Evolutionary conservation across 2,888 invertebrate species (phyloP).

Genomic region (Morpho achilles): DNA sequence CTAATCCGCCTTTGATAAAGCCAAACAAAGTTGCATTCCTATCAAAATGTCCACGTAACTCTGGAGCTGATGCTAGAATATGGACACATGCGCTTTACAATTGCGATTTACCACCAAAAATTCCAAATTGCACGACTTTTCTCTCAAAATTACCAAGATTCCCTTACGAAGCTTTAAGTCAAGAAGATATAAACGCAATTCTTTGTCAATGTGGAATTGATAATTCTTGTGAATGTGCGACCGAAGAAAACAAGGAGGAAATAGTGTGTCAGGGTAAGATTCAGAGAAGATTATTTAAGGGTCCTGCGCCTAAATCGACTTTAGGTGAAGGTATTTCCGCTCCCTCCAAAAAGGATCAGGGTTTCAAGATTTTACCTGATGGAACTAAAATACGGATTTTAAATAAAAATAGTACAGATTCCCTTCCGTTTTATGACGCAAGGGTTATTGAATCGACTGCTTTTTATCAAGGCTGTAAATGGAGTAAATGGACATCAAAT

Average conservation of each 20-base stretch:
- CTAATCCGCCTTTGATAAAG: conserved; percentile 25
- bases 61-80: conserved; percentile 30
- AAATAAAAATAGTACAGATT: conserved; percentile 26
- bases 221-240: conserved; percentile 48
- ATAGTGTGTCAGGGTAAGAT: conserved; percentile 47
- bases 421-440: conserved; percentile 53
- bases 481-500: conserved; percentile 54
- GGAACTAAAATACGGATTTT: conserved; percentile 35
- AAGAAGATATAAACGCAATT: conserved; percentile 50
- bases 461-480: conserved; percentile 65
- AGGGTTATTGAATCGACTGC: conserved; percentile 45
- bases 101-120: conserved; percentile 32
- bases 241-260: conserved; percentile 33
- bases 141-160: conserved; percentile 55
- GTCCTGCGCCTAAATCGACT: conserved; percentile 37
- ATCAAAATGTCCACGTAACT: conserved; percentile 43
- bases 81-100: conserved; percentile 56
- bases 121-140: conserved; percentile 51
- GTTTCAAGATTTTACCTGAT: conserved; percentile 36
- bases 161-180: conserved; percentile 49
- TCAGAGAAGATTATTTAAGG: conserved; percentile 47
- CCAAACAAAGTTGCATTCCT: conserved; percentile 50
- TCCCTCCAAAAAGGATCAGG: conserved; percentile 42
- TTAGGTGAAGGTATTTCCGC: conserved; percentile 37
- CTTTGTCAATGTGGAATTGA: conserved; percentile 54